phyloP scores from a whole-genome alignment of 2,797 vertebrate species.

The Oophaga sylvatica region DNA sequence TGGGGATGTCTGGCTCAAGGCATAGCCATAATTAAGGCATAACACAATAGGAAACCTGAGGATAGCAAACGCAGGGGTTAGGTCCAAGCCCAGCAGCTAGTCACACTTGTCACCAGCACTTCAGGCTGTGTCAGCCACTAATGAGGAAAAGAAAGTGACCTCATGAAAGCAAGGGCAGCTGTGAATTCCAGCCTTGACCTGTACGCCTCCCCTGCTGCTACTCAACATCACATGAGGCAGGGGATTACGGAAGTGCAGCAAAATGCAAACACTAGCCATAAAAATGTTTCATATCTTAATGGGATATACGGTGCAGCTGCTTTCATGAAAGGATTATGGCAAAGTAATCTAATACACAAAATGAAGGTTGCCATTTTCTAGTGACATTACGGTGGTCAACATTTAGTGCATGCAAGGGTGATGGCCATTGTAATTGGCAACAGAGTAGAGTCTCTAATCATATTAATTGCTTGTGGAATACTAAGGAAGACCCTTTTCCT shows the following conservation, averaged over 20 bases:
- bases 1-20: constrained; percentile 49
- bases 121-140: constrained; percentile 68
- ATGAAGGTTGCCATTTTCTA: not conserved
- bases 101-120: constrained; percentile 72
- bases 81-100: constrained; percentile 62
- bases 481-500: not conserved
- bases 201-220: constrained; percentile 48
- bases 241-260: constrained; percentile 14
- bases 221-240: constrained; percentile 16
- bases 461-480: not conserved
- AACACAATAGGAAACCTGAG: constrained; percentile 65
- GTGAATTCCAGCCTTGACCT: constrained; percentile 60
- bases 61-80: constrained; percentile 41
- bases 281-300: constrained; percentile 3
- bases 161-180: constrained; percentile 66
- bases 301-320: constrained; percentile 15
- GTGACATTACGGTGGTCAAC: not conserved
- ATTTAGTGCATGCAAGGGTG: constrained; percentile 13
- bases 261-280: constrained; percentile 21
- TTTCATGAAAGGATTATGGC: not conserved
- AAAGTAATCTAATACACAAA: constrained; percentile 9
- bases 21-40: constrained; percentile 63
- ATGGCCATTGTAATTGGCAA: not conserved
- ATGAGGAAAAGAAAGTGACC: constrained; percentile 69
- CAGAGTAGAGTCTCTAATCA: not conserved